Percentiles rank a stretch among this genome's conserved stretches.
Conservation (phyloP, 1,140 invertebrate genomes). For the Metaphire vulgaris region DNA sequence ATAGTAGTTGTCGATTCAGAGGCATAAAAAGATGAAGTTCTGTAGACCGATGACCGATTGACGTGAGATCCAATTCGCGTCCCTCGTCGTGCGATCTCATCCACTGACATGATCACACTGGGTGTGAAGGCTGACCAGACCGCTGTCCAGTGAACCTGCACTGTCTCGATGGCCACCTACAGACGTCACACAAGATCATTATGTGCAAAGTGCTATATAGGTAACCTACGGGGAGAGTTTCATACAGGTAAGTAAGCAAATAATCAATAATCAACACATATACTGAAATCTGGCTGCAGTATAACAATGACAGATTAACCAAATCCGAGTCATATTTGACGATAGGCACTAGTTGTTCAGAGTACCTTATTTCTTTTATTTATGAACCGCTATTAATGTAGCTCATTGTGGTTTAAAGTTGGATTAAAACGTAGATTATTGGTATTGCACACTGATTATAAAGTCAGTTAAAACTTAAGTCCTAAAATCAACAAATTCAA, state of each 20-base stretch:
- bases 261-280: neutral
- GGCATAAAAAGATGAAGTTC: too few species aligned
- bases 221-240: neutral
- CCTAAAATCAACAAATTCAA: neutral
- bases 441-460: neutral
- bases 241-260: neutral
- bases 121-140: slow-evolving; percentile 60
- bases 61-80: too few species aligned
- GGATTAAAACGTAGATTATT: neutral
- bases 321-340: neutral
- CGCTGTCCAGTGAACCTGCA: slow-evolving; percentile 84
- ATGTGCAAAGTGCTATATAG: neutral
- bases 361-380: too few species aligned
- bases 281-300: neutral
- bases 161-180: slow-evolving; percentile 73
- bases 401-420: too few species aligned
- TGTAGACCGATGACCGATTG: too few species aligned
- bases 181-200: slow-evolving; percentile 9
- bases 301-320: neutral
- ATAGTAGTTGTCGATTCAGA: too few species aligned
- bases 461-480: neutral
- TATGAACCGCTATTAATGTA: too few species aligned
- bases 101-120: neutral
- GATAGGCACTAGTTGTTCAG: neutral
- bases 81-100: too few species aligned